Conservation (phyloP, 2,888 invertebrate genomes). For the Lucinisca nassula region DNA sequence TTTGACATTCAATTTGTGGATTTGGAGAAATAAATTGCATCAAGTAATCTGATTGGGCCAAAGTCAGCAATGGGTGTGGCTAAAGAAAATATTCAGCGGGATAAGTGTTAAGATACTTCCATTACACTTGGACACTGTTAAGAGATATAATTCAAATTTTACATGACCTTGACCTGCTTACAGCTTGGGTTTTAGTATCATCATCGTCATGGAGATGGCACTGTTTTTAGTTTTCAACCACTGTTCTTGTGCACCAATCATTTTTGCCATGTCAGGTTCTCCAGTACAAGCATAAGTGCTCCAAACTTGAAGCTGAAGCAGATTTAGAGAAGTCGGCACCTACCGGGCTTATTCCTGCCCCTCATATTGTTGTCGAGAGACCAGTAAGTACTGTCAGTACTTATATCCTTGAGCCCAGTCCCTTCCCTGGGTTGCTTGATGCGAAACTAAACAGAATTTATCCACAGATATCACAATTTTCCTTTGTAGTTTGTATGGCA, state of each 20-base stretch:
- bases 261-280: slow-evolving; percentile 89
- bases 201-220: background rate
- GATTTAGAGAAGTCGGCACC: background rate
- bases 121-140: too few species aligned
- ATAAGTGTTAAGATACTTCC: too few species aligned
- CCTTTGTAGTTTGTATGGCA: background rate
- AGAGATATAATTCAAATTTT: too few species aligned
- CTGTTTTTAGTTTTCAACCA: background rate
- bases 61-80: too few species aligned
- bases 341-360: background rate
- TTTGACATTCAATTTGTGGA: too few species aligned
- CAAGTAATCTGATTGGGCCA: too few species aligned
- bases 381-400: background rate
- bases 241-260: background rate
- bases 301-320: slow-evolving; percentile 91
- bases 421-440: background rate
- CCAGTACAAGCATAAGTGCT: slow-evolving; percentile 96
- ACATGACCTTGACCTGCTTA: background rate
- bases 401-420: background rate
- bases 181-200: background rate
- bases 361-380: background rate
- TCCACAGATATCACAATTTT: background rate
- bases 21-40: too few species aligned
- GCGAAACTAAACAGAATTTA: background rate
- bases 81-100: too few species aligned